Evolutionary conservation across 1,140 invertebrate genomes (phyloP), one percentile per base, ranked within the genome.

Genomic region (Trinorchestia longiramus): DNA sequence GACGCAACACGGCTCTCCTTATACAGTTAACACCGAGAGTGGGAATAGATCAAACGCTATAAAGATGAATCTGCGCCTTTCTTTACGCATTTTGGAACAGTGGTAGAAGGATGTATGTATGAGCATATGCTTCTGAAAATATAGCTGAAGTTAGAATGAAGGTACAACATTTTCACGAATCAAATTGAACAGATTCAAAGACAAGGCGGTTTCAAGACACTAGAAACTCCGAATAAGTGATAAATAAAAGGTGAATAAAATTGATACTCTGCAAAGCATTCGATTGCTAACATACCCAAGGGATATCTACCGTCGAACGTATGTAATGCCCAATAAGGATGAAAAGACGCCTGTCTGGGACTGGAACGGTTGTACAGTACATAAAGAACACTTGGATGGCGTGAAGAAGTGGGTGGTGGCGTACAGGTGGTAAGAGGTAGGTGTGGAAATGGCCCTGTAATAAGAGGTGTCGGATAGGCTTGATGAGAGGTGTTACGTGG

Each of bases 361-460:
- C 28, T 77, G 62, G 62, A 77, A 28, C 28, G 62, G 36, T 53
- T 36, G 62, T 36, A 77, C 28, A 77, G 62, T 36, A 36, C 62
- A 19, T 77, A 77, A 77, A 11, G 28, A 77, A 77, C 8, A 28
- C 62, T 77, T 77, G 62, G 43, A 36, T 90, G 88, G 41, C 43
- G 88, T 90, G 88, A 90, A 90, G 88, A 90, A 42, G 88, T 90
- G 41, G 88, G 88, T 90, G 88, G 88, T 42, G 88, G 88, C 88
- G 88, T 28, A 42, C 15, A 8, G 88, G 88, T 90, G 88, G 88
- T 90, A 90, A 90, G 88, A 19, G 88, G 88, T 90, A 90, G 23
- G 88, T 41, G 23, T 90, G 43, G 88, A 42, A 90, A 90, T 42
- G 88, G 41, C 41, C 43, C 88, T 42, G 88, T 42, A 90, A 90